Evolutionary conservation across 35 echinoderm and acorn worm genomes (phyloP).

Genomic region (Apostichopus californicus): DNA sequence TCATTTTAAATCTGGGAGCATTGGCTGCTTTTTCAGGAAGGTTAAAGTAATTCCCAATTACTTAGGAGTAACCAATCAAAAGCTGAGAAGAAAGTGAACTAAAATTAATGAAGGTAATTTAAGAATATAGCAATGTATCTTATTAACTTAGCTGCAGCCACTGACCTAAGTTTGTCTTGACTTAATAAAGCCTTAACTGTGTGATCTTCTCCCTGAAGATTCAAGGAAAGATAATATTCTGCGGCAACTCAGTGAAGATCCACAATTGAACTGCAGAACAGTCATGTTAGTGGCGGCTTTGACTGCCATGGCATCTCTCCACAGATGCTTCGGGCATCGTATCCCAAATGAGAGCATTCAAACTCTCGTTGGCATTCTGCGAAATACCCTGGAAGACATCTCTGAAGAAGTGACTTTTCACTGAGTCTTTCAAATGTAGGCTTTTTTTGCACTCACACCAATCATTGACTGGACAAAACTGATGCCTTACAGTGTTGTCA

Average conservation of each 20-base stretch:
- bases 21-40: too few species aligned
- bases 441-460: constrained; percentile 21
- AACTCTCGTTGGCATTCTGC: neutral
- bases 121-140: too few species aligned
- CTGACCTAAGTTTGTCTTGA: neutral
- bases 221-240: neutral
- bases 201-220: neutral
- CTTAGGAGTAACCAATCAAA: too few species aligned
- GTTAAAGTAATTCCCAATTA: too few species aligned
- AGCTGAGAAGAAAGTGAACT: too few species aligned
- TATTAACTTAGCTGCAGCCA: too few species aligned
- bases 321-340: neutral
- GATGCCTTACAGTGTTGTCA: constrained; percentile 5
- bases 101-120: too few species aligned
- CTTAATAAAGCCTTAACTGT: neutral
- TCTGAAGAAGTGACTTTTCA: neutral
- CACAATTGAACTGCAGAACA: constrained; percentile 38
- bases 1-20: too few species aligned
- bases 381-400: constrained; percentile 8
- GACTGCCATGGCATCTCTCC: neutral
- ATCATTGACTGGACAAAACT: constrained; percentile 11
- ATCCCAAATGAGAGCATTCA: constrained; percentile 15
- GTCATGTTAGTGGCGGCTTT: neutral
- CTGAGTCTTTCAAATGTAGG: neutral
- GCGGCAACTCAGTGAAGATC: neutral